Conservation (phyloP, 2,113 vertebrate species). For the Junco hyemalis region DNA sequence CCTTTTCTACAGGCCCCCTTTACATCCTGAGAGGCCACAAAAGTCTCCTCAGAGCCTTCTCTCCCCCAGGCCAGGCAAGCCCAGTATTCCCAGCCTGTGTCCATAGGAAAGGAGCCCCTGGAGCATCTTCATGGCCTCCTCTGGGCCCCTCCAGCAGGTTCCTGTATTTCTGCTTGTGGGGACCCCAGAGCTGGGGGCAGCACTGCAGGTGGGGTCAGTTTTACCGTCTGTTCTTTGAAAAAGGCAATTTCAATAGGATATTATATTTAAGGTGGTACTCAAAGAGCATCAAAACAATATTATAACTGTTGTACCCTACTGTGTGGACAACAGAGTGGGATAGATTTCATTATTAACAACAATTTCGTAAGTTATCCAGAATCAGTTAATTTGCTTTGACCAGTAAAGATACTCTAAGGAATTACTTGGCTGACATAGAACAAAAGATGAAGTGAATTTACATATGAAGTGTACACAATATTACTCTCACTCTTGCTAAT, state of each 20-base stretch:
- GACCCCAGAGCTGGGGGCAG: not conserved
- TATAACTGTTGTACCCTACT: not conserved
- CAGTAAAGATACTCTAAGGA: not conserved
- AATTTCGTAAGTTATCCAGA: not conserved
- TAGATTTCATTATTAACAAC: not conserved
- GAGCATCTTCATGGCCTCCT: not conserved
- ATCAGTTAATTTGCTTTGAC: conserved; percentile 2
- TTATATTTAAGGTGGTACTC: not conserved
- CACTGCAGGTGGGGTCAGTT: not conserved
- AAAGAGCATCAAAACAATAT: not conserved
- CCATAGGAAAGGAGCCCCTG: fast-evolving
- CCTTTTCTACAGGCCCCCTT: not conserved
- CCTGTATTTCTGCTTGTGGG: not conserved
- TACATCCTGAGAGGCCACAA: not conserved
- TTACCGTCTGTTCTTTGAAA: not conserved
- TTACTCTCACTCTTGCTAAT: conserved; percentile 2
- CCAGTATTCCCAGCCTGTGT: not conserved
- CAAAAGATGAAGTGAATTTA: conserved; percentile 19
- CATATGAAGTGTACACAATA: not conserved
- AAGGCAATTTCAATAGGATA: not conserved
- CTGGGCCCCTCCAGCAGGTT: not conserved
- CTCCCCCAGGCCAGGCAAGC: not conserved
- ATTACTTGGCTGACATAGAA: conserved; percentile 4
- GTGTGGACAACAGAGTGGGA: not conserved
- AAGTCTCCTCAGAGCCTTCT: not conserved